Base-by-base conservation (phyloP, 2,888 invertebrate species). In the Drosophila histrio region DNA sequence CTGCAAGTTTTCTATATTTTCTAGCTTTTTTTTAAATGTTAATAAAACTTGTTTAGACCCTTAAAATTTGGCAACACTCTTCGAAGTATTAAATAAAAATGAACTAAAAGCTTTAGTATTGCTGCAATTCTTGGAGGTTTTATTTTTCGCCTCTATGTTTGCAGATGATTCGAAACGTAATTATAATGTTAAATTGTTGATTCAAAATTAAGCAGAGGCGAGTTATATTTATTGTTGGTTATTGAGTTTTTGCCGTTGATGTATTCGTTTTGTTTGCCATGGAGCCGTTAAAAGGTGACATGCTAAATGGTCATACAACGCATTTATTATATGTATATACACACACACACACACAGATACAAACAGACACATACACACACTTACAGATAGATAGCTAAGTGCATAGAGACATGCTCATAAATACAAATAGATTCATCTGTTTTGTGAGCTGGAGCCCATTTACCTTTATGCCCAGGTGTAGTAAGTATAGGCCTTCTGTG, bases 281-380 rank as follows among this genome's bases (percentile, higher is more conserved):
- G 62, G 61, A 84, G 81, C 87, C 84, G 84, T 87, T 87, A 82
- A 84, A 84, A 84, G 84, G 84, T 84, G 84, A 84, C 87, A 87
- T 84, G 84, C 84, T 84, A 84, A 84, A 84, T 87, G 82, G 84
- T 74, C 81, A 77, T 72, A 86, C 81, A 84, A 72, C 71, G 79
- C 59, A 77, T 77, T 74, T 77, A 74, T 77, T 67, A 77, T 67
- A 79, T 50, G 75, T 61, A 72, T 64, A 67, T 57, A 53, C 44
- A 49, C 21, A 47, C 52, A 54, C 53, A 57, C 19, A 63, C 13
- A 24, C 9, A 50, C 47, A n/a, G n/a, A 53, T 41, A 49, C 21
- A 47, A 49, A 54, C 53, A 57, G 15, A 63, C 13, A 24, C 9
- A 50, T 44, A 50, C 38, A 38, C 11, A 30, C 26, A 47, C 44